Evolutionary conservation across 2,797 vertebrate genomes (phyloP).

Genomic region (Synaphobranchus kaupii): DNA sequence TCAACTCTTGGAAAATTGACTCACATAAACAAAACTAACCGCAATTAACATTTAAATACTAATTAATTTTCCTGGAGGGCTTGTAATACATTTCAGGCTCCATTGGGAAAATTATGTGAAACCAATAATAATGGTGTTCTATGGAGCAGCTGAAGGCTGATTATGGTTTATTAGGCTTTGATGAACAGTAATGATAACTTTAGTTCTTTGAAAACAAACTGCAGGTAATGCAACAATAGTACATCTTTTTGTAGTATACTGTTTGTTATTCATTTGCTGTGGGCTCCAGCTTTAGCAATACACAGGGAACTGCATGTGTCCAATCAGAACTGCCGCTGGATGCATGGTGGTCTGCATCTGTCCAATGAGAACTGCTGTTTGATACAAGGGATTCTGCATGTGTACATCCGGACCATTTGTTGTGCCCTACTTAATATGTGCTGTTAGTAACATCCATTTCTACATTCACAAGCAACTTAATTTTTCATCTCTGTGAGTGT

Average conservation of each 20-base stretch:
- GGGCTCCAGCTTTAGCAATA: no score
- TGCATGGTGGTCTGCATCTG: no score
- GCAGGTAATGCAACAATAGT: background rate
- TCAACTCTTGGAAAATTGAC: constrained; percentile 10
- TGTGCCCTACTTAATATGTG: background rate
- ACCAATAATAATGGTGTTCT: background rate
- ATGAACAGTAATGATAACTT: background rate
- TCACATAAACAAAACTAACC: constrained; percentile 3
- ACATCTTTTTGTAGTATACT: no score
- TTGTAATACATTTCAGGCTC: constrained; percentile 10
- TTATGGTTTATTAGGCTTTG: constrained; percentile 7
- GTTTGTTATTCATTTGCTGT: no score
- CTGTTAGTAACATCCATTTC: background rate
- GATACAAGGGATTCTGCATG: no score
- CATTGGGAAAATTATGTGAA: constrained; percentile 1
- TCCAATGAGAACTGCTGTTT: no score
- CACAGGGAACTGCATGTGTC: no score
- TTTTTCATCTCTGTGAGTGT: background rate
- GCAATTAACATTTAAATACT: constrained; percentile 14
- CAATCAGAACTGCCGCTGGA: no score
- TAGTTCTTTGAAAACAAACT: background rate
- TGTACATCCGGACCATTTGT: no score
- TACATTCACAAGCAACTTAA: background rate
- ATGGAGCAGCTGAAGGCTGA: background rate
- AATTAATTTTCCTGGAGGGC: constrained; percentile 4